Percentiles rank a stretch among this genome's conserved stretches.
phyloP scores from a whole-genome alignment of 2,888 invertebrate genomes.

The Steinernema hermaphroditum region DNA sequence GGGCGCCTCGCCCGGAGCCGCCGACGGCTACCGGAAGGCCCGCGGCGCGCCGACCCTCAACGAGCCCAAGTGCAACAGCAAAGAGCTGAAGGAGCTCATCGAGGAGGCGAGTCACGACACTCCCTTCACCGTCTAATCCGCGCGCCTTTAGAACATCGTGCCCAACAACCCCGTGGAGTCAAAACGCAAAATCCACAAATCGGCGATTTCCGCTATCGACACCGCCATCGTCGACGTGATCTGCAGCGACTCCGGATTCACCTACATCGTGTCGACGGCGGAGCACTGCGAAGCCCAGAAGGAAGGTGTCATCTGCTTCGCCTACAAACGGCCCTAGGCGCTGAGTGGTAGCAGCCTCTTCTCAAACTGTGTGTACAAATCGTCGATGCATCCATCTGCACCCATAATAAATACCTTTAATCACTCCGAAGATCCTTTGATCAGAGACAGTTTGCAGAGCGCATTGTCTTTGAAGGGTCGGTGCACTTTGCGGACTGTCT shows the following conservation, averaged over 20 bases:
- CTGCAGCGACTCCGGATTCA: slow-evolving; percentile 34
- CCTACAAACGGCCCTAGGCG: slow-evolving; percentile 45
- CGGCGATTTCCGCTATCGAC: slow-evolving; percentile 42
- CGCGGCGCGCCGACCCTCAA: slow-evolving; percentile 45
- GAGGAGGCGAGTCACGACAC: slow-evolving; percentile 35
- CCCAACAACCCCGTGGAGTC: slow-evolving; percentile 47
- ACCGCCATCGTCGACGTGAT: slow-evolving; percentile 49
- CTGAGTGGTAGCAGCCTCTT: not conserved
- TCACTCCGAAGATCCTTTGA: not conserved
- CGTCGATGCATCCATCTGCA: not conserved
- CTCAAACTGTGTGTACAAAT: not conserved
- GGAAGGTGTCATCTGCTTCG: slow-evolving; percentile 52
- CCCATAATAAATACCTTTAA: not conserved
- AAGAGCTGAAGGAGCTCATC: slow-evolving; percentile 43
- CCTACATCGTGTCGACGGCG: slow-evolving; percentile 44
- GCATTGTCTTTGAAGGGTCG: no score
- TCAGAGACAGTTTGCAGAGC: not conserved
- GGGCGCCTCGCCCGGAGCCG: not conserved
- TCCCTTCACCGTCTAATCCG: not conserved
- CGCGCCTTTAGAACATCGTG: slow-evolving; percentile 44
- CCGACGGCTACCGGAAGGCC: slow-evolving; percentile 35
- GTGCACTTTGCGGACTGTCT: no score
- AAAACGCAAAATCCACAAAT: slow-evolving; percentile 49
- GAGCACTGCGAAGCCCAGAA: slow-evolving; percentile 54
- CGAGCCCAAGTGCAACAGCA: slow-evolving; percentile 51